Percentiles rank a stretch among this genome's conserved stretches.
phyloP scores from a whole-genome alignment of 2,888 invertebrate species.

The Drosophila paracracens region DNA sequence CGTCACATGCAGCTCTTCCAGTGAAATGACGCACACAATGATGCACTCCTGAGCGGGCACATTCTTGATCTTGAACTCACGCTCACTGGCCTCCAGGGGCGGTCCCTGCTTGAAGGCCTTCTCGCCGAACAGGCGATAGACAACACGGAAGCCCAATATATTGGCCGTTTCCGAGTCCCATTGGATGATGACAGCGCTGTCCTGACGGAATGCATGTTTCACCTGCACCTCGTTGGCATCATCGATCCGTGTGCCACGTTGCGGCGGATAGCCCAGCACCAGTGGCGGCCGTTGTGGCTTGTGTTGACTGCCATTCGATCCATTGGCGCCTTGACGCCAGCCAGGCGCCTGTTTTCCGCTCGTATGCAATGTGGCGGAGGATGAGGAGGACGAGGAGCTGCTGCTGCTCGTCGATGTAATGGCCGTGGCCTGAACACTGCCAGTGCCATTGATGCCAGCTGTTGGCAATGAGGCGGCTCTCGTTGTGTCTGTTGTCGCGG shows the following conservation, averaged over 20 bases:
- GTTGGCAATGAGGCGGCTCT: constrained; percentile 45
- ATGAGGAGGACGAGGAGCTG: not conserved
- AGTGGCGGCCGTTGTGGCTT: constrained; percentile 89
- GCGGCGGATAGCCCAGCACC: constrained; percentile 89
- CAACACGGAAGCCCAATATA: constrained; percentile 94
- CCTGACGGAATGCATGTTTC: constrained; percentile 92
- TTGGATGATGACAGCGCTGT: constrained; percentile 94
- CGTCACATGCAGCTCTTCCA: constrained; percentile 94
- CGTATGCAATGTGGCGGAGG: constrained; percentile 44
- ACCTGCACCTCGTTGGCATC: constrained; percentile 92
- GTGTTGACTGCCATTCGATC: constrained; percentile 73
- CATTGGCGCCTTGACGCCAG: constrained; percentile 79
- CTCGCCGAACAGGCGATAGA: constrained; percentile 95
- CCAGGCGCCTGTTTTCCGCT: constrained; percentile 77
- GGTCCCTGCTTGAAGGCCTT: constrained; percentile 96
- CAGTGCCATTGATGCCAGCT: constrained; percentile 60
- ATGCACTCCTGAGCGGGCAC: constrained; percentile 97
- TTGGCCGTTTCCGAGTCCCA: constrained; percentile 96
- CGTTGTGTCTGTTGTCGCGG: constrained; percentile 42
- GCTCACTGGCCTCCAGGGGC: constrained; percentile 93
- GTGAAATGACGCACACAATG: constrained; percentile 95
- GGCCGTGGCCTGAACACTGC: constrained; percentile 70
- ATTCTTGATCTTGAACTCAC: constrained; percentile 96
- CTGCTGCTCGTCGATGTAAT: constrained; percentile 52
- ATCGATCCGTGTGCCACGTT: constrained; percentile 88